These are phyloP conservation scores for Apis laboriosa DNA, from an alignment of 1,140 invertebrate species.

Conservation along the genomic window DNA sequence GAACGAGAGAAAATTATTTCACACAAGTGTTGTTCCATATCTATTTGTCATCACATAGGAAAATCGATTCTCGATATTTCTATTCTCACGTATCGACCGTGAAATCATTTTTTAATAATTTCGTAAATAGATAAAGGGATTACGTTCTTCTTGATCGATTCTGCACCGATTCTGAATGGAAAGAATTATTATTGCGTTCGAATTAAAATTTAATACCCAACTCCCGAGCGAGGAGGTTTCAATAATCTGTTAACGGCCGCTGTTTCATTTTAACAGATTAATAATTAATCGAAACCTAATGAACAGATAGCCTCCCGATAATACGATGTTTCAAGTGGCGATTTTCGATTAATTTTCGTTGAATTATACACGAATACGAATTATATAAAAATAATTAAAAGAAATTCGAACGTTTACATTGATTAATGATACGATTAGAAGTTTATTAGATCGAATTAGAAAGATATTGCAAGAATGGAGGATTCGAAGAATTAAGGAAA, in stretches of 20 bases:
- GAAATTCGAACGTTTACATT: too few relatives aligned
- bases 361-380: background rate
- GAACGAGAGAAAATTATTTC: background rate
- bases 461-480: background rate
- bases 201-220: background rate
- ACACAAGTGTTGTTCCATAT: background rate
- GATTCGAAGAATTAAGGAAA: constrained; percentile 14
- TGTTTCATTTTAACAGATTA: background rate
- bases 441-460: background rate
- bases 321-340: background rate
- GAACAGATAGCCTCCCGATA: background rate
- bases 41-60: background rate
- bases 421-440: background rate
- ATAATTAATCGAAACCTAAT: background rate
- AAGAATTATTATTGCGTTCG: too few relatives aligned
- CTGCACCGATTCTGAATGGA: too few relatives aligned
- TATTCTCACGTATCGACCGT: background rate
- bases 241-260: background rate
- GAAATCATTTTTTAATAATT: background rate
- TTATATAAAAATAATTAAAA: background rate
- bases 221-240: background rate
- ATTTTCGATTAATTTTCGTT: background rate
- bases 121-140: background rate
- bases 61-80: background rate
- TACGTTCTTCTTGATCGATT: background rate